These are phyloP conservation scores for Mus caroli DNA, from an alignment of 2,797 vertebrate species.

Conservation along the genomic window DNA sequence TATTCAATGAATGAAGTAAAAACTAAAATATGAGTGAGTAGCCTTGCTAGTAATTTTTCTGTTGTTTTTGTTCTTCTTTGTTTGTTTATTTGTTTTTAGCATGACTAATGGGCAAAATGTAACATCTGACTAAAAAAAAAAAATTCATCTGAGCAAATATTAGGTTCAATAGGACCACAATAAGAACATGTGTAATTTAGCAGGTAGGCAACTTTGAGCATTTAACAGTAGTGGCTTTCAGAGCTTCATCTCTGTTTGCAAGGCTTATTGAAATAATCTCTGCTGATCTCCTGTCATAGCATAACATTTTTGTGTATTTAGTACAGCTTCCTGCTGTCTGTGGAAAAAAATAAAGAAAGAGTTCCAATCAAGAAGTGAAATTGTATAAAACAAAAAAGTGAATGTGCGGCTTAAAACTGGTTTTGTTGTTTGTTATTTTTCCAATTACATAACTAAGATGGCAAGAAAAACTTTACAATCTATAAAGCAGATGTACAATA, in stretches of 20 bases:
- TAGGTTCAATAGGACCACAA: constrained; percentile 13
- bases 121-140: constrained; percentile 60
- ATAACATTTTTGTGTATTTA: constrained; percentile 65
- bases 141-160: constrained; percentile 29
- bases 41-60: constrained; percentile 24
- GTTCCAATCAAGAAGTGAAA: constrained; percentile 69
- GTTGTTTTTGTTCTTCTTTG: neutral
- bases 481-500: constrained; percentile 48
- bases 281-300: constrained; percentile 42
- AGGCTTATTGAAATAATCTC: constrained; percentile 66
- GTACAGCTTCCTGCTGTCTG: constrained; percentile 61
- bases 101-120: constrained; percentile 57
- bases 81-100: constrained; percentile 35
- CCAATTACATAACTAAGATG: constrained; percentile 1
- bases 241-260: constrained; percentile 74
- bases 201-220: constrained; percentile 54
- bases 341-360: constrained; percentile 52
- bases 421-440: neutral
- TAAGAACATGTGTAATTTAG: constrained; percentile 61
- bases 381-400: neutral
- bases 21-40: constrained; percentile 40
- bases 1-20: constrained; percentile 40
- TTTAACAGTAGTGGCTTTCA: constrained; percentile 58
- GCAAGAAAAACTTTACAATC: neutral
- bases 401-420: constrained; percentile 36